Conservation (phyloP, 2,113 vertebrate species). For the Telmatochromis sp. region DNA sequence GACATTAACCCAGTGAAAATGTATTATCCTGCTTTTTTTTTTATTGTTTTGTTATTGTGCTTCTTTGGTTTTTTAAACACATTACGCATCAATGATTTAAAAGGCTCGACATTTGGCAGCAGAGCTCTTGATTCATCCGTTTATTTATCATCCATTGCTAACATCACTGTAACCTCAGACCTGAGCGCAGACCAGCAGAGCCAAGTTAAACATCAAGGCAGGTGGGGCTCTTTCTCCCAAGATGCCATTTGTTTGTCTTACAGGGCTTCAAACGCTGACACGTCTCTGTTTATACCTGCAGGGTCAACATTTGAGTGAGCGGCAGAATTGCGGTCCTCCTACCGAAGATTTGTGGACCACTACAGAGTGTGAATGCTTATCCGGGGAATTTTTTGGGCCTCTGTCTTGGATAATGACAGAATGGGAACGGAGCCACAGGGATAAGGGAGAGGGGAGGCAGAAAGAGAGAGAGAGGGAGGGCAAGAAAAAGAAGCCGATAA, state of each 20-base stretch:
- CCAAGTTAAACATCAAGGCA: slow-evolving; percentile 36
- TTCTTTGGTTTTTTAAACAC: not conserved
- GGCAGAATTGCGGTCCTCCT: not conserved
- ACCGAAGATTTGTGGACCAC: slow-evolving; percentile 15
- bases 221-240: slow-evolving; percentile 23
- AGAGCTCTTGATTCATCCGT: not conserved
- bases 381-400: slow-evolving; percentile 36
- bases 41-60: not conserved
- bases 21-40: not conserved
- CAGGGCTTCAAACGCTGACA: slow-evolving; percentile 50
- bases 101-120: not conserved
- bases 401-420: slow-evolving; percentile 61
- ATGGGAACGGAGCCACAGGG: slow-evolving; percentile 59
- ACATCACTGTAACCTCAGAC: not conserved
- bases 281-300: slow-evolving; percentile 42
- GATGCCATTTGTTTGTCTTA: slow-evolving; percentile 49
- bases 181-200: not conserved
- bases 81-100: not conserved
- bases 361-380: slow-evolving; percentile 51
- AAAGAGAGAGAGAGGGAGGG: not conserved
- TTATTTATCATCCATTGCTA: not conserved
- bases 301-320: slow-evolving; percentile 48
- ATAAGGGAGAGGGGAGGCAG: slow-evolving; percentile 23
- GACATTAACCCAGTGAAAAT: not conserved
- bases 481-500: slow-evolving; percentile 17